These are phyloP conservation scores for Sipunculus nudus DNA, from an alignment of 2,888 invertebrate species.

Conservation along the genomic window DNA sequence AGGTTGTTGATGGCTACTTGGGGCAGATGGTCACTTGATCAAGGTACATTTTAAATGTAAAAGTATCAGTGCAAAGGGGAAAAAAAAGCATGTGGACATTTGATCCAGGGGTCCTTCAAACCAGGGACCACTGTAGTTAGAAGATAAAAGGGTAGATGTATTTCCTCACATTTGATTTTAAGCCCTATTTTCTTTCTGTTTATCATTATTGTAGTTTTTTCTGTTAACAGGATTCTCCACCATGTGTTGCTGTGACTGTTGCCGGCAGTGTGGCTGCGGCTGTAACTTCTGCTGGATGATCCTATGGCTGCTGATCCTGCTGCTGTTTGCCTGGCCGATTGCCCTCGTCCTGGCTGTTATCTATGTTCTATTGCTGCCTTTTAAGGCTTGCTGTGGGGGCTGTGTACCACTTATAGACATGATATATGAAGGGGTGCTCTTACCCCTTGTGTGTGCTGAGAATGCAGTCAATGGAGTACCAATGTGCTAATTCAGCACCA, in stretches of 20 bases:
- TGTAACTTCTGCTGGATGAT: constrained; percentile 61
- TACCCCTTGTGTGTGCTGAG: constrained; percentile 27
- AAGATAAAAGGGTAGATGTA: too few species aligned
- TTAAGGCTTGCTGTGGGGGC: constrained; percentile 29
- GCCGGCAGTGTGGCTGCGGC: constrained; percentile 20
- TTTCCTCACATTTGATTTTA: too few species aligned
- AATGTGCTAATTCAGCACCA: constrained; percentile 19
- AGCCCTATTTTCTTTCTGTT: too few species aligned
- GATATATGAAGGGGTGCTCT: constrained; percentile 26
- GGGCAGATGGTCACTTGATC: too few species aligned
- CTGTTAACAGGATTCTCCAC: not conserved
- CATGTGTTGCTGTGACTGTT: constrained; percentile 9
- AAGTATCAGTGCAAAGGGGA: too few species aligned
- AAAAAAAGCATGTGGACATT: too few species aligned
- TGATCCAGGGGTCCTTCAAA: too few species aligned
- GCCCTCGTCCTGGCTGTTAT: constrained; percentile 59
- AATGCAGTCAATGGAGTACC: constrained; percentile 27
- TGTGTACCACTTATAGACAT: constrained; percentile 28
- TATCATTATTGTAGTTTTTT: too few species aligned
- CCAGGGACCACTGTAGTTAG: too few species aligned
- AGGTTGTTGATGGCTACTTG: too few species aligned
- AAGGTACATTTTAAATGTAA: too few species aligned
- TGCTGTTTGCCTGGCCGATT: constrained; percentile 61
- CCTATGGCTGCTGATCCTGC: constrained; percentile 60
- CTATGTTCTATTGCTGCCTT: constrained; percentile 50